Evolutionary conservation across 2,888 invertebrate species (phyloP), one percentile per base, ranked within the genome.

Genomic region (Dicranocentrus wangi): DNA sequence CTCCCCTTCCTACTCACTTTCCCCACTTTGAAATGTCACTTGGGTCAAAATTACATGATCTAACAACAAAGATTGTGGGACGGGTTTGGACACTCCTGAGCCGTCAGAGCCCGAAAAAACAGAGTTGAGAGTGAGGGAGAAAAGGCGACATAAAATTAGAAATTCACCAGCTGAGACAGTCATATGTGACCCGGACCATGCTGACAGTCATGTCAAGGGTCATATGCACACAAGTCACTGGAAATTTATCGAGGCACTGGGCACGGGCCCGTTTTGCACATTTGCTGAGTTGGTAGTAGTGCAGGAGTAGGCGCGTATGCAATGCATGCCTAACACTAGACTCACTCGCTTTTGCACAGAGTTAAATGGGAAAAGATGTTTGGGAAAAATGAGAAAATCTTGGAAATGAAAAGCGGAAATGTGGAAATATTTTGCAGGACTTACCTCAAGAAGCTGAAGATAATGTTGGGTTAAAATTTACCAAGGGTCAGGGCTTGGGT

Each of bases 401-500:
- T n/a, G 27, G 28, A 47, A 60, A 3, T 28, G 39, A 3, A 68
- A 76, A 13, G 28, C 15, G 17, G 21, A 28, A 68, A 43, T 43
- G 27, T 13, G 19, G 19, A 68, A 76, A 68, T 60, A 43, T 68
- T 39, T 23, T 58, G 1, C 23, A 58, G 32, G 55, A 17, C 43
- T 76, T 76, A 76, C 76, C 76, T 76, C 43, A 13, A 55, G 17
- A 76, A 27, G 58, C 43, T 43, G 76, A 27, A 1, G 32, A 60
- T 28, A 21, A 17, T 10, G 3, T 2, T 0, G 27, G 21, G 27
- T 51, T 10, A 25, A 68, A 58, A 58, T 42, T 76, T 60, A 21
- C 21, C 76, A 76, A 68, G 68, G 76, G 76, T 76, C 76, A 76
- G 76, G 68, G 21, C 60, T 58, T 39, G 55, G 76, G 76, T 76